These are phyloP conservation scores for Plectrocnemia conspersa DNA, from an alignment of 1,140 invertebrate genomes.

Conservation along the genomic window DNA sequence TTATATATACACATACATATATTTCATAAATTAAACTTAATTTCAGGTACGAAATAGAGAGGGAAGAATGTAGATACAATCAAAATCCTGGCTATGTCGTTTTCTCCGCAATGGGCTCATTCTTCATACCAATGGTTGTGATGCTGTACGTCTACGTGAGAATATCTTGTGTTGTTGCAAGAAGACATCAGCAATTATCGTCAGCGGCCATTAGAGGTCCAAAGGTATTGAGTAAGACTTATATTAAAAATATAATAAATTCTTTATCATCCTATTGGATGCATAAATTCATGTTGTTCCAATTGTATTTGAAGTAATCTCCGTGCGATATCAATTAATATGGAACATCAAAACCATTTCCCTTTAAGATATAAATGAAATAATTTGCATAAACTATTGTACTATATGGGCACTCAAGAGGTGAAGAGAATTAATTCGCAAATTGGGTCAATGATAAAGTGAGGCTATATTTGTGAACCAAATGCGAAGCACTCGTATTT, in stretches of 20 bases:
- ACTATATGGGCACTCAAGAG: too few species aligned
- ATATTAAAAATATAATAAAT: neutral
- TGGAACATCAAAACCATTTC: too few species aligned
- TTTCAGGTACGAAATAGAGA: slow-evolving; percentile 63
- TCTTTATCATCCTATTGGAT: too few species aligned
- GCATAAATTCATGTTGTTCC: too few species aligned
- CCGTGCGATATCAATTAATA: too few species aligned
- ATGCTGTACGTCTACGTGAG: slow-evolving; percentile 88
- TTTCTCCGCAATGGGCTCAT: slow-evolving; percentile 87
- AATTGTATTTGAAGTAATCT: too few species aligned
- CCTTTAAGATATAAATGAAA: too few species aligned
- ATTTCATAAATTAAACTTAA: neutral
- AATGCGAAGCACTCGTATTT: too few species aligned
- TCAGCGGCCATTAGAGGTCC: slow-evolving; percentile 82
- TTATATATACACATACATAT: neutral
- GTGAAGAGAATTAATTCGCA: too few species aligned
- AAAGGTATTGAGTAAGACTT: slow-evolving; percentile 54
- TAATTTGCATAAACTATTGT: too few species aligned
- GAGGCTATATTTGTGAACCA: too few species aligned
- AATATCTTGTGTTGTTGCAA: slow-evolving; percentile 80
- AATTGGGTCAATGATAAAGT: too few species aligned
- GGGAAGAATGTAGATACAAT: slow-evolving; percentile 65
- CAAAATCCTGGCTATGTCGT: slow-evolving; percentile 82
- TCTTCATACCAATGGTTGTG: slow-evolving; percentile 87
- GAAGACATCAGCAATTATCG: slow-evolving; percentile 57